These are phyloP conservation scores for Drosophila peninsularis DNA, from an alignment of 2,888 invertebrate species.

Conservation along the genomic window DNA sequence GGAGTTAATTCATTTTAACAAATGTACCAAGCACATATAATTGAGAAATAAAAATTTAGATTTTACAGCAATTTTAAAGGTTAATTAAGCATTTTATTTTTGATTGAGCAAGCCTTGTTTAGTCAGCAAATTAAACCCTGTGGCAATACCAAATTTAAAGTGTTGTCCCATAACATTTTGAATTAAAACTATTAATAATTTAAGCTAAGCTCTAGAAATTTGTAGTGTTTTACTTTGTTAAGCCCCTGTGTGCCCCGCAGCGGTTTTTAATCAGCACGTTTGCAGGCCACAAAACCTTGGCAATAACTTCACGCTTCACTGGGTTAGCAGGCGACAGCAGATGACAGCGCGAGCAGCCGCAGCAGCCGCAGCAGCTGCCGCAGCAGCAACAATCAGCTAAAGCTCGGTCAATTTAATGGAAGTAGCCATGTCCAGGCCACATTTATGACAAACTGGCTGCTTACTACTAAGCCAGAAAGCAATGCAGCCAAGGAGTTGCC, in stretches of 20 bases:
- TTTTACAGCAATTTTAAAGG: too few relatives aligned
- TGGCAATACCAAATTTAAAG: not conserved
- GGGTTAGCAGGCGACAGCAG: conserved; percentile 41
- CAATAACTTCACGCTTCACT: conserved; percentile 66
- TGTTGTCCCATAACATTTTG: not conserved
- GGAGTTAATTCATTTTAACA: too few relatives aligned
- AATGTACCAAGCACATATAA: too few relatives aligned
- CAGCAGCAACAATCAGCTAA: conserved; percentile 37
- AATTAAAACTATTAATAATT: not conserved
- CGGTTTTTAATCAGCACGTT: conserved; percentile 60
- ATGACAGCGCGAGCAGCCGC: conserved; percentile 25
- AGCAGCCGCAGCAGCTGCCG: not conserved
- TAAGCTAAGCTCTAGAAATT: not conserved
- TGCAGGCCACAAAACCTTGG: conserved; percentile 71
- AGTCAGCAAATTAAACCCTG: too few relatives aligned
- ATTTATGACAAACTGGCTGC: conserved; percentile 74
- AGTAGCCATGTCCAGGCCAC: conserved; percentile 43
- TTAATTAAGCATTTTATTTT: too few relatives aligned
- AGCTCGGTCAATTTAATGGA: conserved; percentile 52
- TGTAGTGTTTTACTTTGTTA: not conserved
- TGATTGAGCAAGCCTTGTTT: not conserved
- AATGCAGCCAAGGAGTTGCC: conserved; percentile 17
- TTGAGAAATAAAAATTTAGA: too few relatives aligned
- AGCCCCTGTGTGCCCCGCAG: not conserved
- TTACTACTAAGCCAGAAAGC: conserved; percentile 48